These are phyloP conservation scores for Bryconaethiops microstoma DNA, from an alignment of 2,797 vertebrate genomes.

Conservation along the genomic window DNA sequence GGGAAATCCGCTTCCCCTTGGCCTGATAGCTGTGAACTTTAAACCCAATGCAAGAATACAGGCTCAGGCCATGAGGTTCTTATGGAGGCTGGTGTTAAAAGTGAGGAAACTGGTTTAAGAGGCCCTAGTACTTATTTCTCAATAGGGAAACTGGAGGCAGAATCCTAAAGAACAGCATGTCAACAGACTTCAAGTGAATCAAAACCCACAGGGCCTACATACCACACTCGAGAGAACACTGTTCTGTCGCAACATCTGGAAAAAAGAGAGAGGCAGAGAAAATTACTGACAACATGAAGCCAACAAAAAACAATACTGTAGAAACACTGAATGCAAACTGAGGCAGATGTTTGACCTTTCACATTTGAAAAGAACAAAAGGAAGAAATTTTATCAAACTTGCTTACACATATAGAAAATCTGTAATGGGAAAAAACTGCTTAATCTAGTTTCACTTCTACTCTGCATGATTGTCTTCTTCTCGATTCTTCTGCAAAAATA, in stretches of 20 bases:
- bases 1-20: not conserved
- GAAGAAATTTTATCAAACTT: conserved; percentile 20
- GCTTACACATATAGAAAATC: conserved; percentile 26
- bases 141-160: not conserved
- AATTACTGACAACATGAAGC: not conserved
- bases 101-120: not conserved
- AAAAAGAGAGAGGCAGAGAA: not conserved
- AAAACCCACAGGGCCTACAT: not conserved
- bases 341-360: not conserved
- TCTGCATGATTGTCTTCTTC: conserved; percentile 24
- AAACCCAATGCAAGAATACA: not conserved
- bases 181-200: conserved; percentile 7
- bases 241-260: conserved; percentile 21
- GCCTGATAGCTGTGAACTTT: not conserved
- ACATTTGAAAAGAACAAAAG: conserved; percentile 3
- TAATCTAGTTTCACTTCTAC: conserved; percentile 22
- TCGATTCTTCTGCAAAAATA: conserved; percentile 26
- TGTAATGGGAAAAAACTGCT: conserved; percentile 11
- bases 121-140: not conserved
- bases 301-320: not conserved
- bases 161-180: conserved; percentile 7
- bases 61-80: not conserved
- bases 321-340: not conserved
- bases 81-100: not conserved
- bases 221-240: conserved; percentile 14